Conservation (phyloP, 2,797 vertebrate genomes). For the Limnodromus scolopaceus region DNA sequence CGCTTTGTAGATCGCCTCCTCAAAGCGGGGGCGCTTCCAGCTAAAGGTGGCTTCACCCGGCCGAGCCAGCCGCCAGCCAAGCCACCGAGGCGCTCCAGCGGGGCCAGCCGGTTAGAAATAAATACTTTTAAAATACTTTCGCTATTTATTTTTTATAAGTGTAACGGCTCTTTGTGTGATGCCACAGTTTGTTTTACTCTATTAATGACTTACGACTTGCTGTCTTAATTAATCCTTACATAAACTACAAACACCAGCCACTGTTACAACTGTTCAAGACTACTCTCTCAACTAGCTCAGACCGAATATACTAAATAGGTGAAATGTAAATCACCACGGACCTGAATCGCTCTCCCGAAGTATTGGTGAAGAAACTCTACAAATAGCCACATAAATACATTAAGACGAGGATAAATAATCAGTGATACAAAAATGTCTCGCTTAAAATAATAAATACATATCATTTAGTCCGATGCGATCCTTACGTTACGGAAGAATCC, state of each 20-base stretch:
- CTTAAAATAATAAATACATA: slow-evolving; percentile 98
- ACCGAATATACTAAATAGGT: slow-evolving; percentile 82
- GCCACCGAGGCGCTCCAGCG: slow-evolving; percentile 77
- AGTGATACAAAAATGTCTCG: slow-evolving; percentile 89
- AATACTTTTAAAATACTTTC: slow-evolving; percentile 71
- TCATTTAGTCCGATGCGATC: slow-evolving; percentile 87
- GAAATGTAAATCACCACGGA: slow-evolving; percentile 81
- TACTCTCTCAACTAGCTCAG: slow-evolving; percentile 84
- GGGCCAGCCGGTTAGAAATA: slow-evolving; percentile 80
- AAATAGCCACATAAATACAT: slow-evolving; percentile 95
- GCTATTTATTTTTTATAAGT: slow-evolving; percentile 45
- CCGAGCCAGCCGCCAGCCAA: slow-evolving; percentile 36
- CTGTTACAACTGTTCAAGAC: slow-evolving; percentile 87
- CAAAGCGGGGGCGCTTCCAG: slow-evolving; percentile 70
- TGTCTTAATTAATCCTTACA: slow-evolving; percentile 83
- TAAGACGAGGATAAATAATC: slow-evolving; percentile 98
- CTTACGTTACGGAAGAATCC: slow-evolving; percentile 83
- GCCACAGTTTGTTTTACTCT: slow-evolving; percentile 77
- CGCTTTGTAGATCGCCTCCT: slow-evolving; percentile 60
- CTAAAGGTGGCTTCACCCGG: slow-evolving; percentile 70
- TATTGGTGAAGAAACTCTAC: slow-evolving; percentile 86
- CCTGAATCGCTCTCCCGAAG: slow-evolving; percentile 85
- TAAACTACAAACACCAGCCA: slow-evolving; percentile 90
- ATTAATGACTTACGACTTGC: slow-evolving; percentile 80
- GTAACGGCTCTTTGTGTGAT: slow-evolving; percentile 70